These are phyloP conservation scores for Zele albiditarsus DNA, from an alignment of 2,888 invertebrate species.

Conservation along the genomic window DNA sequence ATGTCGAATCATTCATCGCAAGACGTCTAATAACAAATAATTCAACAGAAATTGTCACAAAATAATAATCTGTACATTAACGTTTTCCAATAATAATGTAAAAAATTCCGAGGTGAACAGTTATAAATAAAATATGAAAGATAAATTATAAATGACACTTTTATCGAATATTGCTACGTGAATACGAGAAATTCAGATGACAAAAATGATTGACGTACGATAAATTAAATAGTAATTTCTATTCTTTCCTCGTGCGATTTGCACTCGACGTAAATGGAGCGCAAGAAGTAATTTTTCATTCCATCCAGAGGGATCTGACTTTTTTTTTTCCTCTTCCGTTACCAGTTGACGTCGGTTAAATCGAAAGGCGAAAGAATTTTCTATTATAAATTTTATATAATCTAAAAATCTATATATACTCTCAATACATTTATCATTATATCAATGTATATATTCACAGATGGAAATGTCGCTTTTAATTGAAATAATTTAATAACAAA, in stretches of 20 bases:
- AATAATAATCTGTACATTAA: too few species aligned
- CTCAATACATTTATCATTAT: neutral
- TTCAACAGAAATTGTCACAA: too few species aligned
- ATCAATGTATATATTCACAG: neutral
- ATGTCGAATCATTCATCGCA: too few species aligned
- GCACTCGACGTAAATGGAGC: conserved; percentile 27
- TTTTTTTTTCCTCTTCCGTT: neutral
- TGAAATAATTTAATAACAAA: too few species aligned
- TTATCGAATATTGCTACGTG: neutral
- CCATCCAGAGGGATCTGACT: neutral
- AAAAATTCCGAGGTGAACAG: neutral
- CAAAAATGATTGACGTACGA: conserved; percentile 25
- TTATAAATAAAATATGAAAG: neutral
- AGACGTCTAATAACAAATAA: too few species aligned
- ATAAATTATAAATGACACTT: neutral
- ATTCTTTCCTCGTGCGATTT: conserved; percentile 4
- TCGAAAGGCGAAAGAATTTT: conserved; percentile 5
- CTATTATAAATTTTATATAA: neutral
- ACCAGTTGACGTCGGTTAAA: conserved; percentile 7
- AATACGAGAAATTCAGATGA: neutral
- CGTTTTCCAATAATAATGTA: neutral
- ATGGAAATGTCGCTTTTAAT: too few species aligned
- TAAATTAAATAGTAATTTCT: conserved; percentile 28
- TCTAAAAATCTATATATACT: neutral
- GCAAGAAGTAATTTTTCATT: conserved; percentile 36